A percentile compares a stretch with the other conserved stretches of the same genome.
phyloP scores from a whole-genome alignment of 2,888 invertebrate species.

The Macaria notata region DNA sequence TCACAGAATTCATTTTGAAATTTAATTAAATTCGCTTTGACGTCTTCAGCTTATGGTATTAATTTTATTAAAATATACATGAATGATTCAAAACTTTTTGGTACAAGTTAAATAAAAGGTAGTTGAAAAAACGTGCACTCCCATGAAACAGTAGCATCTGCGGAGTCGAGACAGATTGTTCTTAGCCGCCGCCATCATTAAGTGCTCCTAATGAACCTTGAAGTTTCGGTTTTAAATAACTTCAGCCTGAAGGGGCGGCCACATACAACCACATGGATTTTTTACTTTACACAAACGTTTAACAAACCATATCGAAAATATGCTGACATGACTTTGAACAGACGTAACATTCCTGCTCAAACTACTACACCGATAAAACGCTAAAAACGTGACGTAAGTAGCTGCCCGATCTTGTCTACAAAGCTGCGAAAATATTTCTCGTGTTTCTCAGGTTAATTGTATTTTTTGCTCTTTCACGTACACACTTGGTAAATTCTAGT shows the following conservation, averaged over 20 bases:
- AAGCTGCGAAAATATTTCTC: slow-evolving; percentile 42
- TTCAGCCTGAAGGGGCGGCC: slow-evolving; percentile 66
- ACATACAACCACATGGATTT: slow-evolving; percentile 58
- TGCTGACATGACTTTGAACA: slow-evolving; percentile 62
- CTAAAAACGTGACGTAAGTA: slow-evolving; percentile 40
- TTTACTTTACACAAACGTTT: slow-evolving; percentile 66
- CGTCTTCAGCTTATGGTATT: slow-evolving; percentile 24
- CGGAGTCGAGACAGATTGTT: slow-evolving; percentile 55
- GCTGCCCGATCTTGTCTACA: slow-evolving; percentile 40
- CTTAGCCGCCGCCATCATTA: slow-evolving; percentile 76
- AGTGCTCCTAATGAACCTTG: slow-evolving; percentile 79
- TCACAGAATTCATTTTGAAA: slow-evolving; percentile 33
- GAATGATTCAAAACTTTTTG: too few species aligned
- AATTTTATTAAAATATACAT: slow-evolving; percentile 1
- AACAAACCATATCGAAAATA: slow-evolving; percentile 69
- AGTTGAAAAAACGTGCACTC: background rate
- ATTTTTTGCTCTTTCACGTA: slow-evolving; percentile 47
- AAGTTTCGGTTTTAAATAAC: slow-evolving; percentile 78
- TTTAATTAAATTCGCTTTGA: slow-evolving; percentile 32
- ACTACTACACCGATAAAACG: slow-evolving; percentile 33
- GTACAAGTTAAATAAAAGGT: too few species aligned
- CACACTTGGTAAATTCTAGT: slow-evolving; percentile 66
- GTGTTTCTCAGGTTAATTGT: slow-evolving; percentile 46
- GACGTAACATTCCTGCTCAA: slow-evolving; percentile 40
- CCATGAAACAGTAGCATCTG: slow-evolving; percentile 41